Conservation (phyloP, 2,797 vertebrate species). For the Linurgus olivaceus region DNA sequence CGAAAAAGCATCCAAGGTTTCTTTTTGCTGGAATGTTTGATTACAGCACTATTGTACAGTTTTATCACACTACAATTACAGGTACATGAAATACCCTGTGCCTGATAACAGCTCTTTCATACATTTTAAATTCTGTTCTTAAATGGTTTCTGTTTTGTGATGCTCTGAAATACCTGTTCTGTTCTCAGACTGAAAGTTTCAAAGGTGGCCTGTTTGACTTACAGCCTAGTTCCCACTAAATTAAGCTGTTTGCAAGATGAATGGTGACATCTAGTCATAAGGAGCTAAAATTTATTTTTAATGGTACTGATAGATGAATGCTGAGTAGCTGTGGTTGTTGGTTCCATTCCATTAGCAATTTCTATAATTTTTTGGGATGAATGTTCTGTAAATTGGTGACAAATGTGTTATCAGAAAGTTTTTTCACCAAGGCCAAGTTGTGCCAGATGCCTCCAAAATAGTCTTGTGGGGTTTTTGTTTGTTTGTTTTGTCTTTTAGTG, state of each 20-base stretch:
- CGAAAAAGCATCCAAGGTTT: background rate
- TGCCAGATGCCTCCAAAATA: background rate
- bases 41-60: background rate
- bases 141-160: background rate
- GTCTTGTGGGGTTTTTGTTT: fast-evolving
- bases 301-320: background rate
- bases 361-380: background rate
- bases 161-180: background rate
- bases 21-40: background rate
- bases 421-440: background rate
- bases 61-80: background rate
- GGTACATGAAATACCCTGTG: background rate
- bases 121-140: background rate
- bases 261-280: background rate
- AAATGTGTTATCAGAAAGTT: background rate
- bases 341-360: background rate
- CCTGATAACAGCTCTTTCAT: background rate
- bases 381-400: background rate
- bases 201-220: background rate
- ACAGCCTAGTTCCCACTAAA: background rate
- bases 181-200: background rate
- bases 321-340: background rate
- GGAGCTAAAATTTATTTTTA: slow-evolving; percentile 8
- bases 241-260: background rate
- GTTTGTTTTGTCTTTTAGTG: background rate